Percentiles rank a stretch among this genome's conserved stretches.
Conservation (phyloP, 2,113 vertebrate species). For the Mugil cephalus region DNA sequence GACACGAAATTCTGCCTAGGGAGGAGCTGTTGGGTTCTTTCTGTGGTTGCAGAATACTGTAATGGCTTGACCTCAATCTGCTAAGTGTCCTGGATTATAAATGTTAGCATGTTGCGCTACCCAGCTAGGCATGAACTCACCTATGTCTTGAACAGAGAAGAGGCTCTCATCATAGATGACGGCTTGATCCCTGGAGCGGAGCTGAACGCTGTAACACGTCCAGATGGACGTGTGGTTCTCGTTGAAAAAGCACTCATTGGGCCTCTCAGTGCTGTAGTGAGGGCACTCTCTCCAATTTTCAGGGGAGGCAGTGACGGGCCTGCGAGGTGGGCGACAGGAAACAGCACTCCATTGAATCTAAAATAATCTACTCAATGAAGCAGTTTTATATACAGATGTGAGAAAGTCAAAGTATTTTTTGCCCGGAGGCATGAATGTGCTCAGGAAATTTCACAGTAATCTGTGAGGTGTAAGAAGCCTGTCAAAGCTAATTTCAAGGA, state of each 20-base stretch:
- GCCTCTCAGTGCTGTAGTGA: slow-evolving; percentile 86
- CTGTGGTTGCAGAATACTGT: too few species aligned
- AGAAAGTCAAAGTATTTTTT: background rate
- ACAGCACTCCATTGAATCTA: background rate
- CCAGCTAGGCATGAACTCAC: slow-evolving; percentile 76
- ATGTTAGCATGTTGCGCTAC: too few species aligned
- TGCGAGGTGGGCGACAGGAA: slow-evolving; percentile 27
- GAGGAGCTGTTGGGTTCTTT: too few species aligned
- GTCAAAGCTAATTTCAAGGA: too few species aligned
- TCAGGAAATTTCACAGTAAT: background rate
- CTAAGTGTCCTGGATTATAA: too few species aligned
- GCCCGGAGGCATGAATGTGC: background rate
- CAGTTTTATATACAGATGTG: background rate
- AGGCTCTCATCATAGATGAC: slow-evolving; percentile 84
- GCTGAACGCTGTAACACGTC: slow-evolving; percentile 88
- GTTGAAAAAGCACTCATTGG: slow-evolving; percentile 93
- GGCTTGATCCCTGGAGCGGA: slow-evolving; percentile 80
- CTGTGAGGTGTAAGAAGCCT: background rate
- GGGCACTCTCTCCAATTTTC: slow-evolving; percentile 92
- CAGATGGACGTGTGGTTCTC: slow-evolving; percentile 90
- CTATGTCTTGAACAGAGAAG: slow-evolving; percentile 91
- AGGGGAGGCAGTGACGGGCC: background rate
- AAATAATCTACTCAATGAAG: background rate
- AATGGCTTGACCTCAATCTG: too few species aligned
- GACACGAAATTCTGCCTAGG: too few species aligned